These are phyloP conservation scores for Neosilurus hyrtlii DNA, from an alignment of 2,797 vertebrate species.

Conservation along the genomic window DNA sequence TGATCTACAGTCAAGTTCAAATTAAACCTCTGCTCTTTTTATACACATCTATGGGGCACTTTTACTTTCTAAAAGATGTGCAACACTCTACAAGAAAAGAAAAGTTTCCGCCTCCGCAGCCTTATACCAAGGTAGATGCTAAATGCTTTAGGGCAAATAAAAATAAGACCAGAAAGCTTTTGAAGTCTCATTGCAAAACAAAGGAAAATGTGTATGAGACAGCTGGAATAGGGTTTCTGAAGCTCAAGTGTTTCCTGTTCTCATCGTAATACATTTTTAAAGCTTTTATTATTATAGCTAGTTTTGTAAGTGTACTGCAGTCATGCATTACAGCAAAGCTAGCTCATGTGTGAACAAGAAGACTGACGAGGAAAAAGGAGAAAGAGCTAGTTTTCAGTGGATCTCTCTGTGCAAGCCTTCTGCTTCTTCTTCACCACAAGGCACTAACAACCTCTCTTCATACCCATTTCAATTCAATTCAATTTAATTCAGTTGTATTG, in stretches of 20 bases:
- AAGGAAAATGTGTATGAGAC: constrained; percentile 49
- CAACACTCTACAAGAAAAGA: constrained; percentile 54
- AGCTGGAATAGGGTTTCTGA: constrained; percentile 55
- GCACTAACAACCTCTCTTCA: constrained; percentile 36
- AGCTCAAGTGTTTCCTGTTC: constrained; percentile 64
- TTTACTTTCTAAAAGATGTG: constrained; percentile 56
- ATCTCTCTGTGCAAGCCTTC: constrained; percentile 38
- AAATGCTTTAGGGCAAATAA: constrained; percentile 72
- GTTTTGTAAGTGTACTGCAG: constrained; percentile 71
- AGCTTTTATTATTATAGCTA: constrained; percentile 38
- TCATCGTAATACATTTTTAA: constrained; percentile 55
- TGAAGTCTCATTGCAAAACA: constrained; percentile 70
- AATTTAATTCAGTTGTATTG: constrained; percentile 4
- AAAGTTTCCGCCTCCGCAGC: constrained; percentile 68
- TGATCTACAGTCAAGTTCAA: constrained; percentile 59
- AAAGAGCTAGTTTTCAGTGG: constrained; percentile 15
- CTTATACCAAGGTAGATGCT: constrained; percentile 68
- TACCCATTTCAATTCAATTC: constrained; percentile 39
- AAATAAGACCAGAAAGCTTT: constrained; percentile 59
- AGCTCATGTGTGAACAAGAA: too few species aligned
- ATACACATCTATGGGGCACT: constrained; percentile 52
- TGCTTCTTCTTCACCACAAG: constrained; percentile 40
- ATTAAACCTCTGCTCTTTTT: constrained; percentile 52
- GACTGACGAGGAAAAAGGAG: constrained; percentile 35
- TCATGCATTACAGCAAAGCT: too few species aligned